These are phyloP conservation scores for Heterodera schachtii DNA, from an alignment of 1,140 invertebrate species.

Conservation along the genomic window DNA sequence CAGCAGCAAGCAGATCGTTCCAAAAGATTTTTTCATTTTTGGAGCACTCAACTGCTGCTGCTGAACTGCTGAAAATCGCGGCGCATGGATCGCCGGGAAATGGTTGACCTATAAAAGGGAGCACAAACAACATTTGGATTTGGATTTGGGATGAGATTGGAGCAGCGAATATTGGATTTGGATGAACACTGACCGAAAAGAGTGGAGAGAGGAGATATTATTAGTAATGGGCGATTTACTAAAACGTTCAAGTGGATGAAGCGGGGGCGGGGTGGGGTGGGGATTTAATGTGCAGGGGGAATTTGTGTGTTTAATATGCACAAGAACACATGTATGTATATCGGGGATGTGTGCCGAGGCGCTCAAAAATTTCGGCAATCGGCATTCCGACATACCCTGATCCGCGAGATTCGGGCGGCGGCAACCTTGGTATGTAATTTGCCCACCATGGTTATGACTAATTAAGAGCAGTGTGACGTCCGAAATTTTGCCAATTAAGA, in stretches of 20 bases:
- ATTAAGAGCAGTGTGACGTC: too few relatives aligned
- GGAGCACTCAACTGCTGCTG: not conserved
- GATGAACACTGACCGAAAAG: not conserved
- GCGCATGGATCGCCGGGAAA: not conserved
- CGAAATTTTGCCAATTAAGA: too few relatives aligned
- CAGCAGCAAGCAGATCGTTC: not conserved
- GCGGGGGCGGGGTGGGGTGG: not conserved
- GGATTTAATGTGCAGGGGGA: not conserved
- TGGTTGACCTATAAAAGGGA: not conserved
- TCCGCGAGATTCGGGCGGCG: too few relatives aligned
- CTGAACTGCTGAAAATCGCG: not conserved
- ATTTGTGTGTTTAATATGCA: not conserved
- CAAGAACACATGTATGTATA: too few relatives aligned
- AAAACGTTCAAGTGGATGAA: not conserved
- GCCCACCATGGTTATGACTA: too few relatives aligned
- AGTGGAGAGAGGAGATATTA: not conserved
- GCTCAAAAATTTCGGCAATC: too few relatives aligned
- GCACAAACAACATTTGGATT: not conserved
- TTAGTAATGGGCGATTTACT: not conserved
- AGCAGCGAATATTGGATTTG: not conserved
- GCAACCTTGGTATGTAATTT: too few relatives aligned
- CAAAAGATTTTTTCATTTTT: slow-evolving; percentile 1
- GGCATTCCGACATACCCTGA: too few relatives aligned
- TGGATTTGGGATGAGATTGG: not conserved
- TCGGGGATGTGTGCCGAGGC: too few relatives aligned